phyloP scores from a whole-genome alignment of 1,140 invertebrate genomes.

The Drosophila orena region DNA sequence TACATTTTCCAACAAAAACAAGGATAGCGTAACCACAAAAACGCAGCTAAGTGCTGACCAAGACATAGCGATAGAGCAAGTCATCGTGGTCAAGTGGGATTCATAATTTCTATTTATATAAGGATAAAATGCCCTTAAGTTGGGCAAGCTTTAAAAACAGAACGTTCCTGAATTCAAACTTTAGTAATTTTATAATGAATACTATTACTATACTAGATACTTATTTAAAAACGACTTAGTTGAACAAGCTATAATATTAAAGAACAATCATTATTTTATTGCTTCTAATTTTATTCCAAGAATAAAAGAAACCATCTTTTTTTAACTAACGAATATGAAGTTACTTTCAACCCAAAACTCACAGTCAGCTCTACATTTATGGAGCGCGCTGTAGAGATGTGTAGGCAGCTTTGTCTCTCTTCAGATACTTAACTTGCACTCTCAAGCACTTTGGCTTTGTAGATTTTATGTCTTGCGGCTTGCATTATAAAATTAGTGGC shows the following conservation, averaged over 20 bases:
- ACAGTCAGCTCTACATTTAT: background rate
- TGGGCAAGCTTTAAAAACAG: no score
- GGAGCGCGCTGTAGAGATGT: conserved; percentile 10
- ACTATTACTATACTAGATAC: no score
- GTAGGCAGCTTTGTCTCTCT: conserved; percentile 12
- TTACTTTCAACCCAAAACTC: no score
- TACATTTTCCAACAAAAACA: conserved; percentile 12
- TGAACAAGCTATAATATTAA: no score
- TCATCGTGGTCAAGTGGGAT: conserved; percentile 4
- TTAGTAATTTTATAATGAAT: no score
- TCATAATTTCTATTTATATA: background rate
- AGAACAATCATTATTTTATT: no score
- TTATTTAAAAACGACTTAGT: no score
- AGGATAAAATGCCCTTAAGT: background rate
- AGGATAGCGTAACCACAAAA: conserved; percentile 35
- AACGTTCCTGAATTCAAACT: no score
- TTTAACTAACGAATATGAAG: no score
- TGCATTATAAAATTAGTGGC: conserved; percentile 73
- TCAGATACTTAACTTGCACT: conserved; percentile 22
- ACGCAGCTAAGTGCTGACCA: conserved; percentile 41
- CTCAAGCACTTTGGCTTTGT: conserved; percentile 55
- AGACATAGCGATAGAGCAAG: conserved; percentile 21
- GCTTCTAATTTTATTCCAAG: no score
- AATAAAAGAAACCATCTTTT: no score
- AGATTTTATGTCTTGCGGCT: conserved; percentile 65